These are phyloP conservation scores for Tor tambroides DNA, from an alignment of 2,113 vertebrate species.

Conservation along the genomic window DNA sequence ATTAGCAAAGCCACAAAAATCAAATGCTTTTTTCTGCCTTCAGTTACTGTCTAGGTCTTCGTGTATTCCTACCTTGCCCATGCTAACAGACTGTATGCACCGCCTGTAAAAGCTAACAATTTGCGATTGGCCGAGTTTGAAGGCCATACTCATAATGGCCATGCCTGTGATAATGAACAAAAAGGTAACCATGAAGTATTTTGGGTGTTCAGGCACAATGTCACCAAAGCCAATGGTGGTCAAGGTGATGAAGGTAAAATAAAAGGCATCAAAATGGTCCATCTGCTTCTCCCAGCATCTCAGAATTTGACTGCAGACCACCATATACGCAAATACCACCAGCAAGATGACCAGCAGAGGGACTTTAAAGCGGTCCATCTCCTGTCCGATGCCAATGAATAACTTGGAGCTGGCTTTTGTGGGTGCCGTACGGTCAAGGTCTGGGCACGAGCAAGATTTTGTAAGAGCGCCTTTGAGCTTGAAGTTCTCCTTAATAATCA, in stretches of 20 bases:
- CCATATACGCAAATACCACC: conserved; percentile 85
- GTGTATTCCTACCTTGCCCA: conserved; percentile 61
- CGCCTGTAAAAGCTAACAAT: conserved; percentile 81
- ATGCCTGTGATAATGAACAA: conserved; percentile 89
- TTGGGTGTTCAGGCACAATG: conserved; percentile 80
- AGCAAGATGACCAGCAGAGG: conserved; percentile 83
- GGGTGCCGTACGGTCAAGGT: conserved; percentile 70
- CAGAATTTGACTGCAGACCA: conserved; percentile 82
- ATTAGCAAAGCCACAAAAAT: conserved; percentile 15
- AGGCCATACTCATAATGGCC: conserved; percentile 91
- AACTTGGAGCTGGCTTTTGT: conserved; percentile 61
- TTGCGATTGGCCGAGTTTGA: conserved; percentile 86
- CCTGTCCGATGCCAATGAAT: conserved; percentile 81
- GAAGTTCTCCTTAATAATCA: conserved; percentile 76
- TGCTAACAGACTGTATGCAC: conserved; percentile 76
- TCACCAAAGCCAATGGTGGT: conserved; percentile 97
- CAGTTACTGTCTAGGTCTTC: conserved; percentile 7
- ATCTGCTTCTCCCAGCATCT: conserved; percentile 83
- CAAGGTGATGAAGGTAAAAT: conserved; percentile 93
- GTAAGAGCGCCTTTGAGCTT: conserved; percentile 61
- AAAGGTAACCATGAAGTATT: conserved; percentile 87
- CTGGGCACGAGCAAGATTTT: conserved; percentile 82
- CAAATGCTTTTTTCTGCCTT: background rate
- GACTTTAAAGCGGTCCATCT: conserved; percentile 84
- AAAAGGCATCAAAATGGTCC: conserved; percentile 82